Conservation (phyloP, 2,888 invertebrate genomes). For the Frankliniella fusca region DNA sequence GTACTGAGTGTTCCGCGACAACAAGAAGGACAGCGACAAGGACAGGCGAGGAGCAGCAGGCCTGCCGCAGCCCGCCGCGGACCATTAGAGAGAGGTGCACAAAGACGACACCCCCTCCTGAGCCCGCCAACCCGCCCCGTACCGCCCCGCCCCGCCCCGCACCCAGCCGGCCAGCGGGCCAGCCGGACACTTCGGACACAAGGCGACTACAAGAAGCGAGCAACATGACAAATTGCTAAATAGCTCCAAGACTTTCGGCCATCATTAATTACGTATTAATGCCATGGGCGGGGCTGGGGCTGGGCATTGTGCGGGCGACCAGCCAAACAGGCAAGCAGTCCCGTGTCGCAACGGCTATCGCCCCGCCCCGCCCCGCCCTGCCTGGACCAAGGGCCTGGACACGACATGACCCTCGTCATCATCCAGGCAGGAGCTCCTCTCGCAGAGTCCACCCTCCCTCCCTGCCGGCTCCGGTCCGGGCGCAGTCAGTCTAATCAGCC, state of each 20-base stretch:
- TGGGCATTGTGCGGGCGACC: background rate
- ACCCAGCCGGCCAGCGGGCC: background rate
- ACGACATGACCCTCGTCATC: background rate
- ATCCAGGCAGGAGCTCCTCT: background rate
- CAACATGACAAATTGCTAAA: constrained; percentile 22
- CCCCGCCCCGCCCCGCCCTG: background rate
- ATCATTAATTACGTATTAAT: constrained; percentile 17
- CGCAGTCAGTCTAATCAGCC: too few relatives aligned
- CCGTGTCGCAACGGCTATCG: background rate
- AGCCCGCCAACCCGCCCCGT: background rate
- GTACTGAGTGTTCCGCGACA: too few relatives aligned
- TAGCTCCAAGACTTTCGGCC: constrained; percentile 2
- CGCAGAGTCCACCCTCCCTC: too few relatives aligned
- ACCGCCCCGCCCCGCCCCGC: background rate
- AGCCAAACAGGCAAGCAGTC: background rate
- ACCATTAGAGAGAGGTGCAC: too few relatives aligned
- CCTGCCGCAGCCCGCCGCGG: too few relatives aligned
- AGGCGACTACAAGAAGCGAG: background rate
- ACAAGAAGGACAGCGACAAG: too few relatives aligned
- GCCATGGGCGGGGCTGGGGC: background rate
- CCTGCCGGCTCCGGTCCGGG: too few relatives aligned
- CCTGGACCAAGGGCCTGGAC: background rate
- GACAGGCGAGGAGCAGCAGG: too few relatives aligned
- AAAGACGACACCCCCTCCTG: too few relatives aligned
- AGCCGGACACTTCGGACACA: background rate